These are phyloP conservation scores for Acanthurus tractus DNA, from an alignment of 2,797 vertebrate species.

Conservation along the genomic window DNA sequence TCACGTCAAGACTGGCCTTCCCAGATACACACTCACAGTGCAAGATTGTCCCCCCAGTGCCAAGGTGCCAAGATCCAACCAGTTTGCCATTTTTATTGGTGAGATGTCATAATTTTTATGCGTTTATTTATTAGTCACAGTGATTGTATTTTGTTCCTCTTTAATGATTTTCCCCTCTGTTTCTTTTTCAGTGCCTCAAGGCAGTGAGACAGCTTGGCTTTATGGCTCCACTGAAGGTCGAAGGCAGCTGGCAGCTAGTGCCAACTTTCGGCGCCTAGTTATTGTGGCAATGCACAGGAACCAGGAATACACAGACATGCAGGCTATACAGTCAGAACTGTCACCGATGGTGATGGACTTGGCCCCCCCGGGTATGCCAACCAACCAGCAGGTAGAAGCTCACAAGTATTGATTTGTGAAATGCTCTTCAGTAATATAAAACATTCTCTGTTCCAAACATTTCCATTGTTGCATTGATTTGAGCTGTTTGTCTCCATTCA, in stretches of 20 bases:
- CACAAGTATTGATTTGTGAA: neutral
- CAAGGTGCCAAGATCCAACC: slow-evolving; percentile 89
- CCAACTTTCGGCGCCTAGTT: slow-evolving; percentile 91
- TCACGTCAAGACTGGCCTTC: slow-evolving; percentile 84
- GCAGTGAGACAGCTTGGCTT: slow-evolving; percentile 95
- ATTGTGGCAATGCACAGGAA: slow-evolving; percentile 93
- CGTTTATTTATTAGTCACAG: neutral
- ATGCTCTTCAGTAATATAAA: neutral
- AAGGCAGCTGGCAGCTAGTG: slow-evolving; percentile 90
- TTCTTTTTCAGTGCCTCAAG: slow-evolving; percentile 90
- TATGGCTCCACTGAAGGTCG: slow-evolving; percentile 93
- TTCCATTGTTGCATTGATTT: neutral
- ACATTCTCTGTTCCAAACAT: neutral
- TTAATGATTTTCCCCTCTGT: neutral
- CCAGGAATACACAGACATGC: slow-evolving; percentile 93
- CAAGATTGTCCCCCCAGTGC: slow-evolving; percentile 87
- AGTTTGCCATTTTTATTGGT: slow-evolving; percentile 98
- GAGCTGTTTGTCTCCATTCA: slow-evolving; percentile 56
- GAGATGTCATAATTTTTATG: slow-evolving; percentile 64
- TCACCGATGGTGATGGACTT: slow-evolving; percentile 95
- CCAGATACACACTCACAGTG: slow-evolving; percentile 93
- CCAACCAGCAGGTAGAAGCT: slow-evolving; percentile 90
- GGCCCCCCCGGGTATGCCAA: slow-evolving; percentile 90
- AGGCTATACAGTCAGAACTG: slow-evolving; percentile 92
- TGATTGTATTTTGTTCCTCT: slow-evolving; percentile 7